Conservation (phyloP, 2,888 invertebrate species). For the Azorinus chamasolen region DNA sequence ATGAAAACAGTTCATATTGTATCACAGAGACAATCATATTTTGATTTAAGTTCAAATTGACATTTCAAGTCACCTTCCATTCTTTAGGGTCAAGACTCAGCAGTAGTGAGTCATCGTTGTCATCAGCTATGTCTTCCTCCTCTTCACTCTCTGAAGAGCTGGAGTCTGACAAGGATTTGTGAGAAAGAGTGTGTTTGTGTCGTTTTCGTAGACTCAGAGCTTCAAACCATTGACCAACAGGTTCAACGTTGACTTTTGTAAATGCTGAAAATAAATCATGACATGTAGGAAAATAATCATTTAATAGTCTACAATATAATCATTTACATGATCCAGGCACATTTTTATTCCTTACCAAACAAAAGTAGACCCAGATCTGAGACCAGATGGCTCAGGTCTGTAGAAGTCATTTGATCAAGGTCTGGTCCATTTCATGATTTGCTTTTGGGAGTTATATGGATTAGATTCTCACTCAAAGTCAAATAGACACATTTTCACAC, state of each 20-base stretch:
- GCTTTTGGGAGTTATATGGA: too few relatives aligned
- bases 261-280: slow-evolving; percentile 68
- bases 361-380: too few relatives aligned
- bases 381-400: too few relatives aligned
- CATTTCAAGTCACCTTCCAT: slow-evolving; percentile 97
- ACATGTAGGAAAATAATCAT: not conserved
- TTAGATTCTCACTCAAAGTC: too few relatives aligned
- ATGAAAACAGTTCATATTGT: too few relatives aligned
- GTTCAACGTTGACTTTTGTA: slow-evolving; percentile 76
- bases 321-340: not conserved
- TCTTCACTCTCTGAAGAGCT: slow-evolving; percentile 79
- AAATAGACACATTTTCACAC: too few relatives aligned
- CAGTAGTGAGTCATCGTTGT: slow-evolving; percentile 89
- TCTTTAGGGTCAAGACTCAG: slow-evolving; percentile 97
- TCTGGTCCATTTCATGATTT: too few relatives aligned
- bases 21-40: too few relatives aligned
- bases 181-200: slow-evolving; percentile 83
- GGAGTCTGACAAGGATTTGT: slow-evolving; percentile 78
- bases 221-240: slow-evolving; percentile 85
- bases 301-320: not conserved
- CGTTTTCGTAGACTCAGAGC: slow-evolving; percentile 79
- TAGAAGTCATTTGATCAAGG: too few relatives aligned
- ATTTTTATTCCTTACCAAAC: too few relatives aligned
- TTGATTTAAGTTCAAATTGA: too few relatives aligned
- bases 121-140: slow-evolving; percentile 74